Conservation (phyloP, 1,140 invertebrate species). For the Paralvinella palmiformis region DNA sequence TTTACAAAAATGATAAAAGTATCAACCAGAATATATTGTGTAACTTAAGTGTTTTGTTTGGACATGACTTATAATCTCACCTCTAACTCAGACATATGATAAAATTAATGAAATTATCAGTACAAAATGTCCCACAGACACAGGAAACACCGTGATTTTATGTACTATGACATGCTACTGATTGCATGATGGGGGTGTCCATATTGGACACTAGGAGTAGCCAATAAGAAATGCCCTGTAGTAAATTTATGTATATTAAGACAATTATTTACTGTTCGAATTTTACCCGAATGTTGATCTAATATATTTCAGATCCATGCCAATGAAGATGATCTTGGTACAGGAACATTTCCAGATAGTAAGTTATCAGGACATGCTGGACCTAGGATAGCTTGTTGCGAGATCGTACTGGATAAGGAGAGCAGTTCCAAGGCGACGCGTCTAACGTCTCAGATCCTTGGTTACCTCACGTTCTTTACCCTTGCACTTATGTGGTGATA, state of each 20-base stretch:
- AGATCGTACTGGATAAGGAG: no score
- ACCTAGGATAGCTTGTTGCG: slow-evolving; percentile 6
- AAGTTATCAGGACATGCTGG: slow-evolving; percentile 13
- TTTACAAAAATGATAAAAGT: no score
- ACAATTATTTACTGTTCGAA: not conserved
- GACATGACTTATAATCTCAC: no score
- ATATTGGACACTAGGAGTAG: not conserved
- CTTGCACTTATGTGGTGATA: no score
- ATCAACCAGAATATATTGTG: no score
- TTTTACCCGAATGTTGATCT: not conserved
- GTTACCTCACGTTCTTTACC: no score
- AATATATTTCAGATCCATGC: slow-evolving; percentile 15
- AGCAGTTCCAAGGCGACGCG: no score
- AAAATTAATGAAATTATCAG: no score
- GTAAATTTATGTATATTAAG: not conserved
- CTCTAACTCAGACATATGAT: no score
- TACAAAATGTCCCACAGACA: no score
- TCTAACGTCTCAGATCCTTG: no score
- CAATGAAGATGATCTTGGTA: slow-evolving; percentile 10
- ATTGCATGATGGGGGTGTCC: not conserved
- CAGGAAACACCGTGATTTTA: not conserved
- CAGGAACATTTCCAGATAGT: not conserved
- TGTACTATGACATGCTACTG: not conserved
- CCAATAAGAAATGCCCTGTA: not conserved
- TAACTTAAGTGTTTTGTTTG: no score